Conservation (phyloP, 2,888 invertebrate species). For the Lomographa bimaculata region DNA sequence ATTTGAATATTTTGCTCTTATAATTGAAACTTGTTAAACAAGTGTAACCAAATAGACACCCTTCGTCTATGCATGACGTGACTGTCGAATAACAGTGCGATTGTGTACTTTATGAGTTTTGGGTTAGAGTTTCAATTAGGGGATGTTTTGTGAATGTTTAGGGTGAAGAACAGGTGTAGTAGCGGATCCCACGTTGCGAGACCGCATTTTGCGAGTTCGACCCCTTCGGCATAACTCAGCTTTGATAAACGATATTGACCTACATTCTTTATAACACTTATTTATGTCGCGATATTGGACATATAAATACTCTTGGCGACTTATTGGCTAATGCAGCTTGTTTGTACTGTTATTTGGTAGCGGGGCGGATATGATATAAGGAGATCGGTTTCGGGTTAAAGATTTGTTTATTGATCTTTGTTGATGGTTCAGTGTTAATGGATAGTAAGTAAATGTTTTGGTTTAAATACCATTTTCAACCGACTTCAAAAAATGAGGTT, state of each 20-base stretch:
- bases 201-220: constrained; percentile 46
- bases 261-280: constrained; percentile 36
- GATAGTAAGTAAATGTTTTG: too few relatives aligned
- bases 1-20: constrained; percentile 16
- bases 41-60: constrained; percentile 31
- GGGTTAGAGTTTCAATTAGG: constrained; percentile 27
- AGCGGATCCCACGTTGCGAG: constrained; percentile 44
- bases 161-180: constrained; percentile 53
- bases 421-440: too few relatives aligned
- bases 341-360: constrained; percentile 17
- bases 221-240: constrained; percentile 34
- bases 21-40: constrained; percentile 30
- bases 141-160: constrained; percentile 30
- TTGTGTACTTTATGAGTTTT: constrained; percentile 15
- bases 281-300: constrained; percentile 36
- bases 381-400: not conserved
- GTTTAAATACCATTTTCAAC: too few relatives aligned
- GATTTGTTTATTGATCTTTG: constrained; percentile 1
- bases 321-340: constrained; percentile 31
- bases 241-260: constrained; percentile 39
- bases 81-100: constrained; percentile 6
- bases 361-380: not conserved
- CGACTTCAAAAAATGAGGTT: too few relatives aligned
- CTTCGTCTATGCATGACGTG: constrained; percentile 15
- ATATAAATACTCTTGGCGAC: constrained; percentile 34